Evolutionary conservation across 2,113 vertebrate genomes (phyloP).

Genomic region (Pleuronectes platessa): DNA sequence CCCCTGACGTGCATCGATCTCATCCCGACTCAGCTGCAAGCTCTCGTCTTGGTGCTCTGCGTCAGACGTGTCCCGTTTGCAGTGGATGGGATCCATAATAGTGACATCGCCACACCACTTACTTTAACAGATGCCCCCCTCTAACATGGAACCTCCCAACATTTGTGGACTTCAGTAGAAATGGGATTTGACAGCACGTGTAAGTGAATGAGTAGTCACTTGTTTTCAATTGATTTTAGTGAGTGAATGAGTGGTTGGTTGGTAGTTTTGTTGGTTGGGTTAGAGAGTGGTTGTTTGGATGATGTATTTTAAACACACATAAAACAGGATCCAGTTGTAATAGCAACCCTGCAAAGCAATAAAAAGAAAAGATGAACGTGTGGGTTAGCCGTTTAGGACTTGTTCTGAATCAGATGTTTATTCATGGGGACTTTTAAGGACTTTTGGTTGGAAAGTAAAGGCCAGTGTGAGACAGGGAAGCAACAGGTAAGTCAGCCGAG

Average conservation of each 20-base stretch:
- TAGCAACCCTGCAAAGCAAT: background rate
- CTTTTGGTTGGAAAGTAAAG: background rate
- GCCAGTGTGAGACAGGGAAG: background rate
- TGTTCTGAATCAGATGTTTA: background rate
- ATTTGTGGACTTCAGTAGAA: constrained; percentile 21
- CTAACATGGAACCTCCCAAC: constrained; percentile 12
- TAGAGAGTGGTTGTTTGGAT: too few species aligned
- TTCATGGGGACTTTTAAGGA: background rate
- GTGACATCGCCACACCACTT: constrained; percentile 40
- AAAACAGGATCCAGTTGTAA: background rate
- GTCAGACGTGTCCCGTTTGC: constrained; percentile 46
- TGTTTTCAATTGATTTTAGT: too few species aligned
- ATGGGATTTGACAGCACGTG: background rate
- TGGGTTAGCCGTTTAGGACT: too few species aligned
- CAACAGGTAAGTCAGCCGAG: background rate
- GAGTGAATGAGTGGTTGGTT: too few species aligned
- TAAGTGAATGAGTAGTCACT: too few species aligned
- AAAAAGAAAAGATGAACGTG: background rate
- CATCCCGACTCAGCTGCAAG: constrained; percentile 52
- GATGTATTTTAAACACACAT: too few species aligned
- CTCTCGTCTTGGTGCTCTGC: constrained; percentile 49
- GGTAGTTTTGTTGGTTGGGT: too few species aligned
- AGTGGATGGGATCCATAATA: constrained; percentile 42
- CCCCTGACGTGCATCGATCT: constrained; percentile 68
- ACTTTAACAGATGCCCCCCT: constrained; percentile 30